Evolutionary conservation across 2,113 vertebrate genomes (phyloP), one percentile per base, ranked within the genome.

Genomic region (Cebidichthys violaceus): DNA sequence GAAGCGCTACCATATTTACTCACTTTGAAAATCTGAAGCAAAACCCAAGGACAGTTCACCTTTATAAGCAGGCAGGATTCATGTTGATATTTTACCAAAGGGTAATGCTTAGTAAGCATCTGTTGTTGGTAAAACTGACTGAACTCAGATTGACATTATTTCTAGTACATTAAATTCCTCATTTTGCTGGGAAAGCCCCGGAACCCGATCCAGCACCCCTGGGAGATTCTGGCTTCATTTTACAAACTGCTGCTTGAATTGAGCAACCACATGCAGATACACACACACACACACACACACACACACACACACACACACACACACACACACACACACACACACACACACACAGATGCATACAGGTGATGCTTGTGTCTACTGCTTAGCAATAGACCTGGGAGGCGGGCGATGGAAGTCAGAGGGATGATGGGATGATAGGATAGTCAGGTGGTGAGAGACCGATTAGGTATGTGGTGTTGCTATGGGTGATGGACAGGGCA

Each of bases 401-500:
- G 65, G 84, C 14, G 7, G 20, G 65, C 64, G 35, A 27, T 54
- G 50, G 64, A 45, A 20, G 35, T 61, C 68, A 18, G 66, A 31
- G 75, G 41, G 54, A 77, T 7, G 33, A 4, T 52, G 65, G 41
- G 15, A 31, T 72, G 71, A 69, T 50, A 61, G 75, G 72, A 62
- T 70, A 70, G 69, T 43, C 73, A 61, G 73, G 67, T 20, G 8
- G 67, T 22, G 70, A 79, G 83, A 22, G n/a, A 80, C 52, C 45
- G 77, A 77, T 64, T 47, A 54, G 57, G 77, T 18, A 31, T 60
- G 70, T 14, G 24, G 35, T 71, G 84, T 70, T 69, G 78, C 81
- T 61, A 62, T 52, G 86, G 81, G 85, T 72, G 87, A 82, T 60
- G 60, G 54, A 62, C 57, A 66, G 70, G 75, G 71, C 81, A 81